Percentiles rank a stretch among this genome's conserved stretches.
Evolutionary conservation across 2,113 vertebrate genomes (phyloP).

Genomic region (Coryphaenoides rupestris): DNA sequence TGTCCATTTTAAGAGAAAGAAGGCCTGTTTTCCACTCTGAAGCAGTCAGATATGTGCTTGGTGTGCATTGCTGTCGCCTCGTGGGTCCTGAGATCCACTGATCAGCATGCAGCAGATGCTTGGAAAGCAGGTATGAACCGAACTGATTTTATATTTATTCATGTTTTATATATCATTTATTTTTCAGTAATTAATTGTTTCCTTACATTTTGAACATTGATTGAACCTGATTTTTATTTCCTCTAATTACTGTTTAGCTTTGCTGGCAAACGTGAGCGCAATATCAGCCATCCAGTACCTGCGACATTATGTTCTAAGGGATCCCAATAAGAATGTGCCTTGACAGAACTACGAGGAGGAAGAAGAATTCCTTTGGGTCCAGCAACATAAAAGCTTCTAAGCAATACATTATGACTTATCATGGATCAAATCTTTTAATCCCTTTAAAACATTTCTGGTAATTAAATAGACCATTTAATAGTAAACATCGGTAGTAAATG

Average conservation of each 20-base stretch:
- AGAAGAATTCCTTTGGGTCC: constrained; percentile 54
- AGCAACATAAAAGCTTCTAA: constrained; percentile 18
- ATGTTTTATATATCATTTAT: not conserved
- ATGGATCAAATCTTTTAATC: not conserved
- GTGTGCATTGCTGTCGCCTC: constrained; percentile 93
- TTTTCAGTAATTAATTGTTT: not conserved
- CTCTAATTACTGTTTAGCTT: constrained; percentile 71
- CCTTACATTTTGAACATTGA: not conserved
- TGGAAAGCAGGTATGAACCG: constrained; percentile 88
- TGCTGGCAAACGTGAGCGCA: constrained; percentile 88
- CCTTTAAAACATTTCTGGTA: not conserved
- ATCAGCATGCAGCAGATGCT: constrained; percentile 81
- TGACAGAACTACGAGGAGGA: constrained; percentile 29
- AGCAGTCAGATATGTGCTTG: constrained; percentile 87
- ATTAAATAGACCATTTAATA: constrained; percentile 35
- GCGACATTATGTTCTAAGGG: constrained; percentile 69
- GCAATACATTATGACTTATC: not conserved
- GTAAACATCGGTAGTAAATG: not conserved
- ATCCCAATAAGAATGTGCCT: constrained; percentile 25
- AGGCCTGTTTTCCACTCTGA: constrained; percentile 57
- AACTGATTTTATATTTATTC: too few relatives aligned
- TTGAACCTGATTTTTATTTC: constrained; percentile 15
- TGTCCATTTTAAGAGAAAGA: constrained; percentile 53
- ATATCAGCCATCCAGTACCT: constrained; percentile 94
- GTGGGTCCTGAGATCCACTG: constrained; percentile 88